These are phyloP conservation scores for Polyommatus iphigenia DNA, from an alignment of 2,888 invertebrate species.

Conservation along the genomic window DNA sequence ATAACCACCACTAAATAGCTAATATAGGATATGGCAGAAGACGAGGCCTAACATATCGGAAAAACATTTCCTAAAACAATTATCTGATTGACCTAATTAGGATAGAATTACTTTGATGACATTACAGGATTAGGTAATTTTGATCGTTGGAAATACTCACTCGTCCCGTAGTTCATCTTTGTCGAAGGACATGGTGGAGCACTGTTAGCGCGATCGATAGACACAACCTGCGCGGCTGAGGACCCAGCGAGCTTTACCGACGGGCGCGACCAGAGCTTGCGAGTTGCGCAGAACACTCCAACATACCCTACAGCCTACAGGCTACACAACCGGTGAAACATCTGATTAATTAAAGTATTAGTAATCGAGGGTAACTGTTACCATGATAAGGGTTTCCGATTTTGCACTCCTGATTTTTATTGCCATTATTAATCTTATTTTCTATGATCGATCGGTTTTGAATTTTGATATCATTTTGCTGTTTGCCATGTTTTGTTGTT, in stretches of 20 bases:
- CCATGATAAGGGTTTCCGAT: not conserved
- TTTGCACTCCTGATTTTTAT: not conserved
- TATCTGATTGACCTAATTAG: not conserved
- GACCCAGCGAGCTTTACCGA: conserved; percentile 52
- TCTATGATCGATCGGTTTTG: not conserved
- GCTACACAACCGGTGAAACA: not conserved
- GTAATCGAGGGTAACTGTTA: not conserved
- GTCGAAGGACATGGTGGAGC: conserved; percentile 76
- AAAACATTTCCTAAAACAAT: not conserved
- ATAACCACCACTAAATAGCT: not conserved
- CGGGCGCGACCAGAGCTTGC: conserved; percentile 56
- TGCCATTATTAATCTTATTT: not conserved
- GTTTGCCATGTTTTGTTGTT: not conserved
- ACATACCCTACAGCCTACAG: too few species aligned
- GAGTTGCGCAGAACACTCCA: conserved; percentile 37
- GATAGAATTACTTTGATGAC: not conserved
- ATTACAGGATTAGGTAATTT: conserved; percentile 5
- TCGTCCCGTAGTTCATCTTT: conserved; percentile 86
- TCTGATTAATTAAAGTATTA: not conserved
- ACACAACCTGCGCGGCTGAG: conserved; percentile 61
- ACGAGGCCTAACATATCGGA: not conserved
- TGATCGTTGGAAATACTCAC: conserved; percentile 61
- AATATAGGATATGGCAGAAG: not conserved
- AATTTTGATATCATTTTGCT: not conserved
- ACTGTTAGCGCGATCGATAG: conserved; percentile 59